These are phyloP conservation scores for Oenanthe melanoleuca DNA, from an alignment of 2,113 vertebrate genomes.

Conservation along the genomic window DNA sequence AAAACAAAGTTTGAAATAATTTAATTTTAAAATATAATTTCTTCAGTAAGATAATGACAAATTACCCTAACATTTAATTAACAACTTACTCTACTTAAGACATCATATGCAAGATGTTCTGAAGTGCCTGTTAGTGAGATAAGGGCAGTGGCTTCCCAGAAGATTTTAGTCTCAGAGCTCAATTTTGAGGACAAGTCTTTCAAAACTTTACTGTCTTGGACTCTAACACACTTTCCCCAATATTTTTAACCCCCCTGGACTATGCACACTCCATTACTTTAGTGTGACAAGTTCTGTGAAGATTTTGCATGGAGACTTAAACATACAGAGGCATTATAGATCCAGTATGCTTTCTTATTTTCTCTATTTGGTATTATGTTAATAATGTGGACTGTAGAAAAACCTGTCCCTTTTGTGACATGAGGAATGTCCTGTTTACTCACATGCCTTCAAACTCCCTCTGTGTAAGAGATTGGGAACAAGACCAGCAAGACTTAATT, in stretches of 20 bases:
- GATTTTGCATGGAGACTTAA: neutral
- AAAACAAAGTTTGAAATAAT: neutral
- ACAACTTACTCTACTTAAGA: neutral
- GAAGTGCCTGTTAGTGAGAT: neutral
- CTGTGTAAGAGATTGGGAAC: neutral
- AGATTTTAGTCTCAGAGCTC: neutral
- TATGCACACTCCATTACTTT: neutral
- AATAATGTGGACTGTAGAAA: neutral
- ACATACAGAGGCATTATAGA: neutral
- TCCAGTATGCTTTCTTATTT: neutral
- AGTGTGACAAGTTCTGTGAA: neutral
- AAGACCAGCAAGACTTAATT: neutral
- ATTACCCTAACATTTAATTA: neutral
- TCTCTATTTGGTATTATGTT: neutral
- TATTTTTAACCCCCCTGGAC: neutral
- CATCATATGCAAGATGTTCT: rapidly evolving
- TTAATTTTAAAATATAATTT: neutral
- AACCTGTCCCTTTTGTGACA: neutral
- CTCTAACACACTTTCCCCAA: neutral
- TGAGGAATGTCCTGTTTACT: neutral
- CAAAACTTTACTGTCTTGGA: neutral
- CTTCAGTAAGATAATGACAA: neutral
- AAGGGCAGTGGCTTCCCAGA: neutral
- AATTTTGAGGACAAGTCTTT: neutral
- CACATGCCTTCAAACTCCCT: neutral